phyloP scores from a whole-genome alignment of 2,113 vertebrate species.

The Rhea americana region DNA sequence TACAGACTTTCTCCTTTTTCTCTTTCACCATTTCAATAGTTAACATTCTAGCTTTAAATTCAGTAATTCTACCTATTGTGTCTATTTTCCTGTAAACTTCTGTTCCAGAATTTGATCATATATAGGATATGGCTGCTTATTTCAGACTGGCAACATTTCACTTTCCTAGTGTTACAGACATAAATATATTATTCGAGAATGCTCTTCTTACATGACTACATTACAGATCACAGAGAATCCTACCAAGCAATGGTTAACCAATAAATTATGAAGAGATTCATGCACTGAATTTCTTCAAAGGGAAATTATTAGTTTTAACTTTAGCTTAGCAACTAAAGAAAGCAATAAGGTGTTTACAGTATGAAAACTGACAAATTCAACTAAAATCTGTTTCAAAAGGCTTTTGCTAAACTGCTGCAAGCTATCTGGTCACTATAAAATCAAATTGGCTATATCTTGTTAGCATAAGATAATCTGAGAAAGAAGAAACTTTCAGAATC shows the following conservation, averaged over 20 bases:
- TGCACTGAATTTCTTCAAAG: background rate
- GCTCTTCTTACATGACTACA: fast-evolving
- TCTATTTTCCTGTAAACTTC: background rate
- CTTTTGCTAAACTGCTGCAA: background rate
- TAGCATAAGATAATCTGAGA: background rate
- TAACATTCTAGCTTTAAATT: background rate
- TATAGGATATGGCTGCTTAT: fast-evolving
- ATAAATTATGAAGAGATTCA: background rate
- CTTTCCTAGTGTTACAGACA: background rate
- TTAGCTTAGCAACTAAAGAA: background rate
- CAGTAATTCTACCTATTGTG: background rate
- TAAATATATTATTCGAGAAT: background rate
- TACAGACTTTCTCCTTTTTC: background rate
- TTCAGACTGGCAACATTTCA: background rate
- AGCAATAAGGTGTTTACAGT: background rate
- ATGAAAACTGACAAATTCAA: background rate
- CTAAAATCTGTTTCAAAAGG: background rate
- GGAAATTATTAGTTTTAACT: background rate
- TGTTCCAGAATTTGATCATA: background rate
- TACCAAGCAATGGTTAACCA: background rate
- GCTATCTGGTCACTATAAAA: background rate
- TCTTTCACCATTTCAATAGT: background rate
- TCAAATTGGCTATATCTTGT: background rate
- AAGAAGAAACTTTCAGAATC: background rate
- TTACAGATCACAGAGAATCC: background rate